phyloP scores from a whole-genome alignment of 2,888 invertebrate species.

The Idaea aversata region DNA sequence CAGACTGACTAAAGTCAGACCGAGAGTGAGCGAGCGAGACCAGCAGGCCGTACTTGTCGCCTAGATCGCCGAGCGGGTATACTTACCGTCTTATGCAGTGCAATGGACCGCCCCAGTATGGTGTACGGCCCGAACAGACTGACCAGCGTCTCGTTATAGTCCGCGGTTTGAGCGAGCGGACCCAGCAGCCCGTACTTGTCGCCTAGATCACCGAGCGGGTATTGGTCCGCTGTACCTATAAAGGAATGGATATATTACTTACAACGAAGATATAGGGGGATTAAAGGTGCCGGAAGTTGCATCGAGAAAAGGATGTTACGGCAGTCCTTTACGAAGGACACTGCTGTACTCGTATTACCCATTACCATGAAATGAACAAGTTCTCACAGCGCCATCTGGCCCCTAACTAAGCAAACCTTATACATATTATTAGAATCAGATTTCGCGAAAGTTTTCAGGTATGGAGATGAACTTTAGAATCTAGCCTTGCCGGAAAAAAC shows the following conservation, averaged over 20 bases:
- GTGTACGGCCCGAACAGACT: conserved; percentile 90
- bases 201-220: conserved; percentile 92
- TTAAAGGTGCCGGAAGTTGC: too few relatives aligned
- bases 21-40: conserved; percentile 80
- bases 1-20: conserved; percentile 86
- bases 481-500: too few relatives aligned
- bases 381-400: too few relatives aligned
- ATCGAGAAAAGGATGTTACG: too few relatives aligned
- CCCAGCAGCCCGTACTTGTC: conserved; percentile 91
- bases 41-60: conserved; percentile 91
- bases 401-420: too few relatives aligned
- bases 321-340: too few relatives aligned
- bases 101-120: conserved; percentile 91
- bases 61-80: conserved; percentile 87
- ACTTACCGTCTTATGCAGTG: conserved; percentile 86
- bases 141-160: conserved; percentile 89
- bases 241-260: background rate
- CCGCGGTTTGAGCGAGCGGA: conserved; percentile 76
- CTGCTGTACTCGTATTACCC: too few relatives aligned
- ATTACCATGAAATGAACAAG: too few relatives aligned
- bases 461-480: too few relatives aligned
- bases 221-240: conserved; percentile 90
- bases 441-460: too few relatives aligned
- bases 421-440: too few relatives aligned
- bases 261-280: too few relatives aligned